These are phyloP conservation scores for Arrhopalites spinosus DNA, from an alignment of 2,888 invertebrate species.

Conservation along the genomic window DNA sequence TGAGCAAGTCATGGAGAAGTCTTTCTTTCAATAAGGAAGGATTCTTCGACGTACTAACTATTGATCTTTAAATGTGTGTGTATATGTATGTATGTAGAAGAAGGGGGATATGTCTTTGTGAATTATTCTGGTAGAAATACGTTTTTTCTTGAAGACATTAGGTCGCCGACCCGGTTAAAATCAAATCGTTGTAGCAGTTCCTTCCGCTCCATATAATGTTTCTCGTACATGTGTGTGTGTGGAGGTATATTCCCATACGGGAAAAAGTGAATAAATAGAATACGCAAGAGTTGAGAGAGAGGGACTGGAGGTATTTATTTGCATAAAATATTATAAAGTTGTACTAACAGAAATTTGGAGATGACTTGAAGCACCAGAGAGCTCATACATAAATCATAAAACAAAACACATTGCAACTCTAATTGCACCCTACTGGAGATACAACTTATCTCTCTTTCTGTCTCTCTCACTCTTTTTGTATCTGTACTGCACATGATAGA, in stretches of 20 bases:
- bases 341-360: background rate
- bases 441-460: too few species aligned
- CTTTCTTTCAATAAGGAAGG: conserved; percentile 25
- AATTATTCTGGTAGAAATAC: conserved; percentile 25
- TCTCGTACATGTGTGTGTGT: too few species aligned
- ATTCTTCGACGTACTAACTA: background rate
- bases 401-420: background rate
- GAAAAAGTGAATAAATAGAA: too few species aligned
- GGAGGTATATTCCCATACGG: too few species aligned
- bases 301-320: background rate
- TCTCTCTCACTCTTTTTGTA: too few species aligned
- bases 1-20: conserved; percentile 11
- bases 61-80: too few species aligned
- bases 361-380: background rate
- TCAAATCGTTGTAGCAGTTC: conserved; percentile 29
- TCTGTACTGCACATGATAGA: too few species aligned
- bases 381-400: conserved; percentile 4
- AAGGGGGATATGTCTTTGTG: too few species aligned
- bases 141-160: conserved; percentile 32
- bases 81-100: too few species aligned
- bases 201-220: conserved; percentile 10
- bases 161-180: conserved; percentile 32
- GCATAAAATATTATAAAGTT: background rate
- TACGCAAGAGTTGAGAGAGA: too few species aligned
- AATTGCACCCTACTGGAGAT: too few species aligned